Percentiles rank a stretch among this genome's conserved stretches.
Evolutionary conservation across 2,113 vertebrate species (phyloP).

Genomic region (Tapirus terrestris): DNA sequence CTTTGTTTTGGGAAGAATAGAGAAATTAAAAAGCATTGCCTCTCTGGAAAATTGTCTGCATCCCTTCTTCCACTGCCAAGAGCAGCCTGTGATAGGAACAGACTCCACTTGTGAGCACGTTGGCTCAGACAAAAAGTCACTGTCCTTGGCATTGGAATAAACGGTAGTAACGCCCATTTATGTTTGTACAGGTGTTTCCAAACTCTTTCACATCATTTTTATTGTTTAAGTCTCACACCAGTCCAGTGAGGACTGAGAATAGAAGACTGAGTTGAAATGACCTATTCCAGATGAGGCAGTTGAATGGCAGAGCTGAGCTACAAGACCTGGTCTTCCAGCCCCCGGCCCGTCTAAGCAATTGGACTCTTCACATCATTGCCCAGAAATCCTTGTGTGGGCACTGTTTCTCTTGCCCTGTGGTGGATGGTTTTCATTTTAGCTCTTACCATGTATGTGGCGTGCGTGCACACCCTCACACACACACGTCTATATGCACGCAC

Average conservation of each 20-base stretch:
- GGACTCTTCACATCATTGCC: rapidly evolving
- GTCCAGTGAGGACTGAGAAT: neutral
- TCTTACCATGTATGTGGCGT: neutral
- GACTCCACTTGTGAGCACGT: neutral
- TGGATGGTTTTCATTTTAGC: neutral
- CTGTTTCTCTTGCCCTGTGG: neutral
- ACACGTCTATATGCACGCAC: neutral
- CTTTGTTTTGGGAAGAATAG: conserved; percentile 68
- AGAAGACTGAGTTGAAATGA: neutral
- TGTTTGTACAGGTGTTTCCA: neutral
- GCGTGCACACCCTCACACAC: neutral
- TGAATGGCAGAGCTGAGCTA: neutral
- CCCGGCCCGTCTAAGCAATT: rapidly evolving
- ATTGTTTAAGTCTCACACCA: neutral
- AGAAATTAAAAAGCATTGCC: conserved; percentile 71
- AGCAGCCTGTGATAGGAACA: neutral
- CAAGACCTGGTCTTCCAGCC: rapidly evolving
- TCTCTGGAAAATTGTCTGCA: conserved; percentile 49
- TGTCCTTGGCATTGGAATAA: neutral
- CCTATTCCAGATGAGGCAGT: neutral
- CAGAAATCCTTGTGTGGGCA: rapidly evolving
- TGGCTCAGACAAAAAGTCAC: neutral
- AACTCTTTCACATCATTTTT: neutral
- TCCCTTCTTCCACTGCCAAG: conserved; percentile 41
- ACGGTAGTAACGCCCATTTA: neutral